These are phyloP conservation scores for Pterocles burchelli DNA, from an alignment of 2,113 vertebrate genomes.

Conservation along the genomic window DNA sequence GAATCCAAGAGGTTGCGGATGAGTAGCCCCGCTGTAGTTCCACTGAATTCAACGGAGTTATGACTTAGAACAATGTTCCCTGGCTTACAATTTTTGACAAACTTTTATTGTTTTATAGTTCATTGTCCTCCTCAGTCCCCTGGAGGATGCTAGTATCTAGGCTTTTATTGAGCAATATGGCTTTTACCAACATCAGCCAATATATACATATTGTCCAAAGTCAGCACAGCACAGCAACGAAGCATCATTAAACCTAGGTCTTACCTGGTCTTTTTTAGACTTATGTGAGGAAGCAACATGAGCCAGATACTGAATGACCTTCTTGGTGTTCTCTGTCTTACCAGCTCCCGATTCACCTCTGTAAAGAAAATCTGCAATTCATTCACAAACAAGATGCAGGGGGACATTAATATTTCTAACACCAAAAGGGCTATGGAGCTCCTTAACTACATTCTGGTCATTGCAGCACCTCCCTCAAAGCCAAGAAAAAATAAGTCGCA, in stretches of 20 bases:
- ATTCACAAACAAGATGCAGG: background rate
- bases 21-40: background rate
- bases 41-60: background rate
- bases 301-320: slow-evolving; percentile 98
- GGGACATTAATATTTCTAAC: background rate
- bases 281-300: slow-evolving; percentile 97
- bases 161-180: background rate
- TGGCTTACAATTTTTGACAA: background rate
- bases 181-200: background rate
- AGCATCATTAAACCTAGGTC: background rate
- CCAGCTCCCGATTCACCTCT: slow-evolving; percentile 98
- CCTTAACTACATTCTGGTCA: background rate
- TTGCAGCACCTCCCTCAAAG: background rate
- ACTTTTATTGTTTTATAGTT: background rate
- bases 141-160: background rate
- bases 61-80: background rate
- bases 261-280: slow-evolving; percentile 97
- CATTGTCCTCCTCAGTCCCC: background rate
- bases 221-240: background rate
- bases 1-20: background rate
- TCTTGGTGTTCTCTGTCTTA: slow-evolving; percentile 99
- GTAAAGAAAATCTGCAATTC: slow-evolving; percentile 47
- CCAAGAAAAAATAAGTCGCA: background rate
- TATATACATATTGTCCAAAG: background rate
- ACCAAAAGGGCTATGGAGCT: background rate